Conservation (phyloP, 2,797 vertebrate genomes). For the Sebastes matsubarae region DNA sequence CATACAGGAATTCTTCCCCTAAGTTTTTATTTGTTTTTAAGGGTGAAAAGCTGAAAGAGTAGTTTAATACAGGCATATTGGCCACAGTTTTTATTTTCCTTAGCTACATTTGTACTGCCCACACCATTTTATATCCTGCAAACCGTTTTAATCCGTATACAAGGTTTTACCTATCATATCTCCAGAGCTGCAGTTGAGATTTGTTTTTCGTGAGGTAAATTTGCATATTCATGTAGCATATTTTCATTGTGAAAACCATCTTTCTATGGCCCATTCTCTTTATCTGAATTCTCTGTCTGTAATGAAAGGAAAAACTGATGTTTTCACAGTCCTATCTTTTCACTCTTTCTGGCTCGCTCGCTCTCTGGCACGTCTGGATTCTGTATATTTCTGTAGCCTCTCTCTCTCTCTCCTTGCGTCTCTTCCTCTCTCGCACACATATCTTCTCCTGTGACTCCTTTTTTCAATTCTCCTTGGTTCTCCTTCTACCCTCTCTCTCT, state of each 20-base stretch:
- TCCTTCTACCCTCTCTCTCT: slow-evolving; percentile 72
- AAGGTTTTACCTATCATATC: slow-evolving; percentile 24
- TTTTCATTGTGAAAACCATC: slow-evolving; percentile 50
- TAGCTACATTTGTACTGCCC: slow-evolving; percentile 7
- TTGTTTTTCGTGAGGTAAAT: slow-evolving; percentile 47
- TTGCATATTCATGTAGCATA: slow-evolving; percentile 58
- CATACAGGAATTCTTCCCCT: background rate
- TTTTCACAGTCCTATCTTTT: slow-evolving; percentile 65
- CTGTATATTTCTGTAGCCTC: slow-evolving; percentile 65
- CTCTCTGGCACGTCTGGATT: slow-evolving; percentile 62
- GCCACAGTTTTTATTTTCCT: background rate
- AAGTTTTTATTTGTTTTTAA: background rate
- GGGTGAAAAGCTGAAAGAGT: background rate
- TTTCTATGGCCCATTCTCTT: slow-evolving; percentile 56
- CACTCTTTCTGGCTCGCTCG: slow-evolving; percentile 54
- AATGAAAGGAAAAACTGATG: slow-evolving; percentile 69
- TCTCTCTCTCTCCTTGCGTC: slow-evolving; percentile 35
- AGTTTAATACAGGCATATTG: background rate
- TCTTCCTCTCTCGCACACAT: slow-evolving; percentile 64
- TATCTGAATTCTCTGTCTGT: slow-evolving; percentile 58
- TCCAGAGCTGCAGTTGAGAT: slow-evolving; percentile 36
- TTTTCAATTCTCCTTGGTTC: slow-evolving; percentile 83
- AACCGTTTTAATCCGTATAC: slow-evolving; percentile 14
- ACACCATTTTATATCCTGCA: slow-evolving; percentile 9
- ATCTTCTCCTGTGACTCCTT: slow-evolving; percentile 80